Conservation (phyloP, 2,797 vertebrate genomes). For the Vireo griseus region DNA sequence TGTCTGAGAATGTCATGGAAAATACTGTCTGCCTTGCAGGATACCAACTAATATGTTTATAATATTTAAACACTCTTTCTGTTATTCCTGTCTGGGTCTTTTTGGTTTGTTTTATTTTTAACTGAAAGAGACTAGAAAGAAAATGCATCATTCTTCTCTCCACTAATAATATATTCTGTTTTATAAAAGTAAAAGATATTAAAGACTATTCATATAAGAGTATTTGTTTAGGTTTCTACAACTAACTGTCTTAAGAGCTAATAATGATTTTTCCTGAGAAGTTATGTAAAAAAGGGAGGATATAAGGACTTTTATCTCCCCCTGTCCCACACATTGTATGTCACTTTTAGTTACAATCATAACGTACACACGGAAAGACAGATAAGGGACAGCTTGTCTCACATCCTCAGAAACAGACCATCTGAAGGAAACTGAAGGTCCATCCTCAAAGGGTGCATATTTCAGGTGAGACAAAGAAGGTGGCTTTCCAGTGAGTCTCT, state of each 20-base stretch:
- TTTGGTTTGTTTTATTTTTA: not conserved
- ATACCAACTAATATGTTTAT: not conserved
- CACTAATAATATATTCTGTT: not conserved
- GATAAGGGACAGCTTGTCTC: not conserved
- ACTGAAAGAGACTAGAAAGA: not conserved
- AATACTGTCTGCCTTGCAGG: not conserved
- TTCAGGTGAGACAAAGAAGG: not conserved
- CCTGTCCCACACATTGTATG: accelerated
- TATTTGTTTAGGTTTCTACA: not conserved
- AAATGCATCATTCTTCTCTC: not conserved
- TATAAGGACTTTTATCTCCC: not conserved
- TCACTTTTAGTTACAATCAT: not conserved
- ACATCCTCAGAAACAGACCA: not conserved
- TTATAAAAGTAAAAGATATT: not conserved
- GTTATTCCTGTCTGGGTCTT: not conserved
- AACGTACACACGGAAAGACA: not conserved
- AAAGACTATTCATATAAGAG: not conserved
- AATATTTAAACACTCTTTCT: not conserved
- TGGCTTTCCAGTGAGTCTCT: not conserved
- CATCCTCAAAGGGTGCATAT: not conserved
- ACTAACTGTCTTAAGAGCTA: not conserved
- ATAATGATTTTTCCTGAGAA: not conserved
- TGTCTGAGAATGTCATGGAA: not conserved
- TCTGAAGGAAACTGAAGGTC: not conserved
- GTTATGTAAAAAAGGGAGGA: not conserved